phyloP scores from a whole-genome alignment of 2,888 invertebrate species.

The Lycophotia porphyrea region DNA sequence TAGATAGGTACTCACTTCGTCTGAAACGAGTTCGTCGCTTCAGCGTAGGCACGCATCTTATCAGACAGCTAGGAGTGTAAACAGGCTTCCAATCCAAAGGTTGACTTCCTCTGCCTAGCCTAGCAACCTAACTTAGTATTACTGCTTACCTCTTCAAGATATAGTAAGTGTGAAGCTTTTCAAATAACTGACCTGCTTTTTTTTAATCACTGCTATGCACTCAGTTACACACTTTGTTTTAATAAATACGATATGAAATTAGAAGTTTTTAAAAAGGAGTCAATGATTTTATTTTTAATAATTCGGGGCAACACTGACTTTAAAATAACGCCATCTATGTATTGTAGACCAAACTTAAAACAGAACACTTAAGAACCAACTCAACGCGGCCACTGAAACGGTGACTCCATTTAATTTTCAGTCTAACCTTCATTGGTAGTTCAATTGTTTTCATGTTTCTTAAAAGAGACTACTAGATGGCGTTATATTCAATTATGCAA shows the following conservation, averaged over 20 bases:
- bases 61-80: not conserved
- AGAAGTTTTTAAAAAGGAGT: not conserved
- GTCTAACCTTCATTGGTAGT: not conserved
- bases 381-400: not conserved
- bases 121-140: too few relatives aligned
- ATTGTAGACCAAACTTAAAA: not conserved
- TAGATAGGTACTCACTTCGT: not conserved
- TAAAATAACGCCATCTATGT: conserved; percentile 27
- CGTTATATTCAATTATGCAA: not conserved
- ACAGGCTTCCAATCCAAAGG: not conserved
- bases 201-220: too few relatives aligned
- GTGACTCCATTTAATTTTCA: not conserved
- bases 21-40: not conserved
- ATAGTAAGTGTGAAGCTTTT: not conserved
- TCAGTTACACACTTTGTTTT: not conserved
- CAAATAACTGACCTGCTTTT: not conserved
- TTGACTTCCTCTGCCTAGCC: too few relatives aligned
- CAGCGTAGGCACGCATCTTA: not conserved
- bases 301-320: not conserved
- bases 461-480: conserved; percentile 11
- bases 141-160: not conserved
- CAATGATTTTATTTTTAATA: not conserved
- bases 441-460: not conserved
- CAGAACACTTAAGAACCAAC: too few relatives aligned
- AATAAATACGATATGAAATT: not conserved